phyloP scores from a whole-genome alignment of 2,113 vertebrate species.

The Jaculus jaculus region DNA sequence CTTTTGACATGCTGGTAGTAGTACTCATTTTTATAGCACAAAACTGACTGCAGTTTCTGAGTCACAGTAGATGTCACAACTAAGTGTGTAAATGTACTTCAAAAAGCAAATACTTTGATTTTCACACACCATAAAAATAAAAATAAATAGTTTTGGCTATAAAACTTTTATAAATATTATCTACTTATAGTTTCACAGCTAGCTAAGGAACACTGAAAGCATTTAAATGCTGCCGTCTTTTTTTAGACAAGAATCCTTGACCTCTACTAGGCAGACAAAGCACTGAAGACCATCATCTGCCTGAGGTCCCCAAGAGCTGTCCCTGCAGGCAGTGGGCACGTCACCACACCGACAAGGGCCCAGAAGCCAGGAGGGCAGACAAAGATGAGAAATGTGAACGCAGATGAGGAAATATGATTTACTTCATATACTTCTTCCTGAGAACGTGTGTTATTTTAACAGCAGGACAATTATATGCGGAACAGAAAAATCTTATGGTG shows the following conservation, averaged over 20 bases:
- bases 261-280: background rate
- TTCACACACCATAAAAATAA: constrained; percentile 82
- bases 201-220: constrained; percentile 47
- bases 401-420: background rate
- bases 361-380: constrained; percentile 23
- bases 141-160: constrained; percentile 66
- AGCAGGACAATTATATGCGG: constrained; percentile 31
- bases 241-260: background rate
- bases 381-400: background rate
- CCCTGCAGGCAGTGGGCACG: background rate
- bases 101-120: constrained; percentile 69
- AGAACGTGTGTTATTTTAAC: constrained; percentile 55
- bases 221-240: constrained; percentile 1
- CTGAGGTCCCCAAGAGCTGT: background rate
- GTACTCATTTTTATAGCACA: constrained; percentile 58
- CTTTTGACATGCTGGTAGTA: constrained; percentile 72
- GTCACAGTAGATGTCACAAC: constrained; percentile 66
- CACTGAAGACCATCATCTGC: background rate
- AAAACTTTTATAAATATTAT: constrained; percentile 71
- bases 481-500: constrained; percentile 22
- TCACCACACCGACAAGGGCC: background rate
- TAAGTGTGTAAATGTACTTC: constrained; percentile 59
- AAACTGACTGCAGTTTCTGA: constrained; percentile 51
- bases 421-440: constrained; percentile 60
- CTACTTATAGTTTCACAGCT: constrained; percentile 52